These are phyloP conservation scores for Macropis europaea DNA, from an alignment of 2,888 invertebrate genomes.

Conservation along the genomic window DNA sequence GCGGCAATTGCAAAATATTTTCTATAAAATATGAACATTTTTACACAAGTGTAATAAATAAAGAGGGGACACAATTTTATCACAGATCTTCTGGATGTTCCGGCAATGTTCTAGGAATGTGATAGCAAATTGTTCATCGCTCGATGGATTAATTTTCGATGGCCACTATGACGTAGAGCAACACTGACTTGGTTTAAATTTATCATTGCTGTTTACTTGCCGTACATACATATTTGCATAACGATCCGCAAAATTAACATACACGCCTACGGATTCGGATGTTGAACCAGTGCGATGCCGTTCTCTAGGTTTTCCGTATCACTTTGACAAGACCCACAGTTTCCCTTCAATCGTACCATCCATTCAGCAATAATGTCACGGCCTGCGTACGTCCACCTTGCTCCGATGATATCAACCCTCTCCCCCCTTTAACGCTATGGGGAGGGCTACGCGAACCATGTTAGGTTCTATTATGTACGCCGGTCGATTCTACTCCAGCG, in stretches of 20 bases:
- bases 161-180: background rate
- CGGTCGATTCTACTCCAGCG: conserved; percentile 64
- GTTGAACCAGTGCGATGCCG: background rate
- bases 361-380: conserved; percentile 45
- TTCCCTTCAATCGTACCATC: background rate
- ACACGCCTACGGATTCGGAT: background rate
- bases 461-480: conserved; percentile 65
- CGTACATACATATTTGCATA: conserved; percentile 32
- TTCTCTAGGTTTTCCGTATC: background rate
- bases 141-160: background rate
- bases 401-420: conserved; percentile 21
- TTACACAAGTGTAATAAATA: too few relatives aligned
- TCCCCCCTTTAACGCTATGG: background rate
- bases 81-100: too few relatives aligned
- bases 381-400: conserved; percentile 4
- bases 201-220: conserved; percentile 32
- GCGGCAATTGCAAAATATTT: too few relatives aligned
- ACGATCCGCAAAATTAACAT: conserved; percentile 34
- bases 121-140: background rate
- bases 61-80: too few relatives aligned
- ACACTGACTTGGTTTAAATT: conserved; percentile 35
- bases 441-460: conserved; percentile 45
- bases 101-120: background rate
- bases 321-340: background rate
- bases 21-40: too few relatives aligned